Base-by-base conservation (phyloP, 1,140 invertebrate species). In the Drosophila biarmipes region DNA sequence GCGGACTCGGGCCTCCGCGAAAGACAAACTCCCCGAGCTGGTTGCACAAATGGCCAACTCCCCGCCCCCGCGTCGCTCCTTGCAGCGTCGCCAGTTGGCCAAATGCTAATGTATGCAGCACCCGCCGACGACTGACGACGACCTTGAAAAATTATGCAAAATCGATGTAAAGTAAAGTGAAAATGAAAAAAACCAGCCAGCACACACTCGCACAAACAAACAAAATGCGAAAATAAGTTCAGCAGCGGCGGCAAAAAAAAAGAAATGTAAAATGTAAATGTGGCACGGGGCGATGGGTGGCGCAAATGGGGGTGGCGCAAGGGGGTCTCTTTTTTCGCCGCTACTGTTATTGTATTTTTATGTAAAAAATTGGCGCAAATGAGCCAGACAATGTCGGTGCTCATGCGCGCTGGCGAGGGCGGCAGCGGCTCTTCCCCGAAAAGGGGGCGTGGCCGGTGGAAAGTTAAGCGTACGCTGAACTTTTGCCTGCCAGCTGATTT, bases 101-200 rank as follows among this genome's bases (percentile, higher is more conserved):
- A 84, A 86, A 90, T 90, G 85, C 86, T 90, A 90, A 90, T 90
- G 63, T 90, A 90, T 90, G 80, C 86, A 90, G 81, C 78, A 90
- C 85, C 78, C 84, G 66, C 66, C 35, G 57, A 54, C 74, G 80
- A 57, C 82, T 62, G 74, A 81, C 82, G 82, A 73, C 86, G 85
- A 90, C 85, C 85, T 90, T 90, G 85, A 90, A 90, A 90, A 89
- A 90, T 90, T 90, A 90, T 90, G 80, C 85, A 90, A 90, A 90
- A 90, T 90, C 85, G 77, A 90, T 90, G 85, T 85, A 89, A 89
- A 80, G 80, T 72, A 80, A 80, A 85, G 67, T 56, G 24, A 24
- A 53, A 69, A 8, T 31, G 29, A 63, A 61, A 55, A 56, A 52
- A 57, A 37, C 67, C 45, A 58, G 74, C 77, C 61, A 56, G 62